Percentiles rank a stretch among this genome's conserved stretches.
Evolutionary conservation across 2,797 vertebrate genomes (phyloP).

Genomic region (Lithobates pipiens): DNA sequence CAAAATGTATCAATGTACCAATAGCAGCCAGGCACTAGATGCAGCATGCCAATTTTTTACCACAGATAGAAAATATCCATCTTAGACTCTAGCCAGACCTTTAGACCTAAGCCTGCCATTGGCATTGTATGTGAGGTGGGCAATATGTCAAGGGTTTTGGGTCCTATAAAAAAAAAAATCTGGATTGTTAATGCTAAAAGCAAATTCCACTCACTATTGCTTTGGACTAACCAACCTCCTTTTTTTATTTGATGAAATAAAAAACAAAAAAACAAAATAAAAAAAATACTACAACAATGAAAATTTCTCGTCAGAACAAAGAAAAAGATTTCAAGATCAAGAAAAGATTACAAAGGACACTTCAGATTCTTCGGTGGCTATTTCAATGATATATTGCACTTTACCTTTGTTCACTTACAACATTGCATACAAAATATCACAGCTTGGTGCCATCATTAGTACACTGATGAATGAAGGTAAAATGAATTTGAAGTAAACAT

Average conservation of each 20-base stretch:
- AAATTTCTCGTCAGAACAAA: background rate
- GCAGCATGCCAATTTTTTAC: background rate
- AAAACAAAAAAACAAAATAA: slow-evolving; percentile 8
- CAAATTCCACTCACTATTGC: background rate
- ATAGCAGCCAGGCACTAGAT: too few species aligned
- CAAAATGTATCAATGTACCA: too few species aligned
- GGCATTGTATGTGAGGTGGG: background rate
- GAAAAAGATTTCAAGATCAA: background rate
- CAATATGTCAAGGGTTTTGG: background rate
- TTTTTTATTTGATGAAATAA: slow-evolving; percentile 4
- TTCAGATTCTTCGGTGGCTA: slow-evolving; percentile 69
- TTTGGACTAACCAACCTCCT: background rate
- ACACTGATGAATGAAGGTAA: slow-evolving; percentile 66
- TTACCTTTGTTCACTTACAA: slow-evolving; percentile 77
- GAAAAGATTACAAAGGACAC: slow-evolving; percentile 72
- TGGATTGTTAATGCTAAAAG: background rate
- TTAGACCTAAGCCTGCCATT: background rate
- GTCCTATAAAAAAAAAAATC: background rate
- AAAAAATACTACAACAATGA: slow-evolving; percentile 9
- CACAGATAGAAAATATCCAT: background rate
- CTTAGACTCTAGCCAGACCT: background rate
- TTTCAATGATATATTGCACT: slow-evolving; percentile 78
- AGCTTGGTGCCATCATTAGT: slow-evolving; percentile 49
- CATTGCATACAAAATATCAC: slow-evolving; percentile 76
- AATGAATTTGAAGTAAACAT: slow-evolving; percentile 69